These are phyloP conservation scores for Troilus luridus DNA, from an alignment of 2,888 invertebrate species.

Conservation along the genomic window DNA sequence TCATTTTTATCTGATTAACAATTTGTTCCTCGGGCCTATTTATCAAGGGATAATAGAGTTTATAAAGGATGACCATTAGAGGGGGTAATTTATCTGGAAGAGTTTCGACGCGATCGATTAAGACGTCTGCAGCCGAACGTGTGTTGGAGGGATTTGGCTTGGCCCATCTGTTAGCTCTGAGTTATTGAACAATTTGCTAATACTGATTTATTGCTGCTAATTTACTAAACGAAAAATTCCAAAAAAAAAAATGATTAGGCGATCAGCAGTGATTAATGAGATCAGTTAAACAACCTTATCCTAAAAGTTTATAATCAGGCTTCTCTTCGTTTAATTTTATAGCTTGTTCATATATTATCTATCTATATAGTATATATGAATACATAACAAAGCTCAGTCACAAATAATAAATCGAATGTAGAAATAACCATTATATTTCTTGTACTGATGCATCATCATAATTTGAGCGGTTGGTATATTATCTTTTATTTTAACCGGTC, in stretches of 20 bases:
- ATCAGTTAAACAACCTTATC: neutral
- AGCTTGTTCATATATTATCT: no score
- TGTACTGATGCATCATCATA: no score
- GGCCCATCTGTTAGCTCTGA: slow-evolving; percentile 26
- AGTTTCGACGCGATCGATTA: slow-evolving; percentile 26
- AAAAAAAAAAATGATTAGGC: neutral
- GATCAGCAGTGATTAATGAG: neutral
- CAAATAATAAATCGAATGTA: no score
- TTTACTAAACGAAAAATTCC: neutral
- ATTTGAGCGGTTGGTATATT: no score
- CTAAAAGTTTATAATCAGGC: neutral
- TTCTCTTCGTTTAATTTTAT: neutral
- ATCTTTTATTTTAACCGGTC: no score
- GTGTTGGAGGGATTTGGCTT: slow-evolving; percentile 30
- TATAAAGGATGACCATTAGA: slow-evolving; percentile 3
- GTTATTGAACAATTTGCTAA: slow-evolving; percentile 24
- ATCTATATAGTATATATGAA: no score
- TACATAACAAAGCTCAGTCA: no score
- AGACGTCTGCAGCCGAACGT: slow-evolving; percentile 27
- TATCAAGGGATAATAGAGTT: slow-evolving; percentile 48
- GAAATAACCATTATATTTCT: no score
- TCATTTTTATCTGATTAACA: slow-evolving; percentile 44
- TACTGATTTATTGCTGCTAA: slow-evolving; percentile 1
- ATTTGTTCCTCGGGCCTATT: slow-evolving; percentile 2
- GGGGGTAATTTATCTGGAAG: slow-evolving; percentile 1